phyloP scores from a whole-genome alignment of 2,888 invertebrate genomes.

The Cyclophora albipunctata region DNA sequence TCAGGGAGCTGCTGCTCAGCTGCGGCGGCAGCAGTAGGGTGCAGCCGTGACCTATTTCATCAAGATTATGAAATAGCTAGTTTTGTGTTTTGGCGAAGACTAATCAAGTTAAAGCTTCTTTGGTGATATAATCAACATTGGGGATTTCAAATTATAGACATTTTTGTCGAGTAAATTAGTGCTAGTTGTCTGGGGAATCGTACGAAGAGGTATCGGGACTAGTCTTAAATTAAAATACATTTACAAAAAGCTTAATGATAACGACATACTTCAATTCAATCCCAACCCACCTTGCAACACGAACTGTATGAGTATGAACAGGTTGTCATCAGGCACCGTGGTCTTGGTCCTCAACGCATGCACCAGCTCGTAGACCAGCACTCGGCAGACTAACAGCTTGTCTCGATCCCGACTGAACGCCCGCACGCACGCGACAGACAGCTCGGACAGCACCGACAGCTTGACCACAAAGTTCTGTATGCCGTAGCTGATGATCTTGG shows the following conservation, averaged over 20 bases:
- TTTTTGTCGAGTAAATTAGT: too few species aligned
- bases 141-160: too few species aligned
- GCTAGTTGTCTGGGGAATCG: too few species aligned
- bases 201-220: too few species aligned
- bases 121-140: too few species aligned
- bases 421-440: slow-evolving; percentile 92
- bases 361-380: slow-evolving; percentile 94
- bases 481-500: slow-evolving; percentile 94
- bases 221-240: too few species aligned
- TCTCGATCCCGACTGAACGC: slow-evolving; percentile 95
- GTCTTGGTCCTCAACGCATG: slow-evolving; percentile 97
- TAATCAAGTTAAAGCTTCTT: too few species aligned
- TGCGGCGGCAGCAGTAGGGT: slow-evolving; percentile 82
- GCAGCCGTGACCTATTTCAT: slow-evolving; percentile 51
- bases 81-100: too few species aligned
- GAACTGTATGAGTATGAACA: slow-evolving; percentile 91
- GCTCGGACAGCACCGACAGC: slow-evolving; percentile 86
- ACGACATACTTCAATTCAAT: too few species aligned
- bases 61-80: not conserved
- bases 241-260: too few species aligned
- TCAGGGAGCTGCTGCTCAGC: slow-evolving; percentile 37
- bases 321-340: slow-evolving; percentile 94
- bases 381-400: slow-evolving; percentile 92
- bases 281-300: slow-evolving; percentile 80
- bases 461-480: slow-evolving; percentile 91